These are phyloP conservation scores for Charina bottae DNA, from an alignment of 2,113 vertebrate genomes.

Conservation along the genomic window DNA sequence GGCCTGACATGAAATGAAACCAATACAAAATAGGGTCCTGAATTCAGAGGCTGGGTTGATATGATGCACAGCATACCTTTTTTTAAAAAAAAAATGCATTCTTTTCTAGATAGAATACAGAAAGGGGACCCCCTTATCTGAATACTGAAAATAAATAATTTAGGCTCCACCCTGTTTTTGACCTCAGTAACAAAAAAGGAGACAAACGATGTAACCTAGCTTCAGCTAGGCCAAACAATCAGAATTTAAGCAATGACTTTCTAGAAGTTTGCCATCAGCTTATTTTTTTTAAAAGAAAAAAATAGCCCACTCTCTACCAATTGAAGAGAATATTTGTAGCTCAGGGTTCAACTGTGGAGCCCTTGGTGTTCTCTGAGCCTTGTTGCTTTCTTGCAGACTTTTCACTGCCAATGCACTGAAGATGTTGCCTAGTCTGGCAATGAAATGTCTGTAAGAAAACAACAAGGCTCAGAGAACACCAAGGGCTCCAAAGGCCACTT, in stretches of 20 bases:
- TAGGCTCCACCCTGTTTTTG: background rate
- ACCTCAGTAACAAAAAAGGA: background rate
- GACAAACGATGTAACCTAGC: background rate
- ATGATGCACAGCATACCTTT: background rate
- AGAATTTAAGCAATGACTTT: background rate
- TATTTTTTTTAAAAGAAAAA: too few species aligned
- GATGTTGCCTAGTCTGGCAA: too few species aligned
- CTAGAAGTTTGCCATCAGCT: background rate
- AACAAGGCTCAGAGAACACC: too few species aligned
- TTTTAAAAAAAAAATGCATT: background rate
- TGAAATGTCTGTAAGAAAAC: too few species aligned
- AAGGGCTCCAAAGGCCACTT: too few species aligned
- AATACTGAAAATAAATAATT: background rate
- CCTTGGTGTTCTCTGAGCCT: too few species aligned
- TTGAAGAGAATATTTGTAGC: too few species aligned
- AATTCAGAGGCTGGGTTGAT: background rate
- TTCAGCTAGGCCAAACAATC: background rate
- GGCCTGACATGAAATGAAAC: background rate
- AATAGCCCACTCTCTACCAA: too few species aligned
- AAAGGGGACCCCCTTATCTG: background rate
- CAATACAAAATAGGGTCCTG: background rate
- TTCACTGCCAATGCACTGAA: too few species aligned
- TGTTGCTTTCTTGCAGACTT: too few species aligned
- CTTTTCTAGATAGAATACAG: background rate
- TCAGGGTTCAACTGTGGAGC: too few species aligned